Evolutionary conservation across 2,888 invertebrate species (phyloP).

Genomic region (Ischnura elegans): DNA sequence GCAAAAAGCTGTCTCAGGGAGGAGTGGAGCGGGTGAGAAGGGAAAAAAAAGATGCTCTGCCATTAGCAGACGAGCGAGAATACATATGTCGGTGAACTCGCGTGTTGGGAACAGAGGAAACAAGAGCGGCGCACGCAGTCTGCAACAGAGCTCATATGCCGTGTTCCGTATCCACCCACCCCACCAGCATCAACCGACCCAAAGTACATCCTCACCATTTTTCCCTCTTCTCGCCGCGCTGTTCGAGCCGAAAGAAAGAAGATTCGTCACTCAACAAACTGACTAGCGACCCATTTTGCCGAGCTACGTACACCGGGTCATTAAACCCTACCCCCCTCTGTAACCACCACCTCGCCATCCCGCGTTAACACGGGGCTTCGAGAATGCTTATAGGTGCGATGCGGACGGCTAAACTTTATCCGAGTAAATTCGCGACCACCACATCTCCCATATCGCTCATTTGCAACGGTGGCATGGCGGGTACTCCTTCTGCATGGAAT

Average conservation of each 20-base stretch:
- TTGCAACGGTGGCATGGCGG: neutral
- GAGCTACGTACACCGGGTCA: constrained; percentile 16
- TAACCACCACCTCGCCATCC: no score
- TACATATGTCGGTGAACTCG: constrained; percentile 31
- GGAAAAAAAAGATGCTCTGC: neutral
- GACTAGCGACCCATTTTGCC: neutral
- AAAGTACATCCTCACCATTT: no score
- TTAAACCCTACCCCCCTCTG: constrained; percentile 14
- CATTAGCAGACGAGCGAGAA: constrained; percentile 26
- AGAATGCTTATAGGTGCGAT: neutral
- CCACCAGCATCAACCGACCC: neutral
- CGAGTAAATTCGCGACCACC: neutral
- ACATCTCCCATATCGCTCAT: neutral
- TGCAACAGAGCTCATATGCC: neutral
- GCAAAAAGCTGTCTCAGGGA: no score
- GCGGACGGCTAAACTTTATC: neutral
- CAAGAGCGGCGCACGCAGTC: constrained; percentile 19
- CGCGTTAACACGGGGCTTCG: neutral
- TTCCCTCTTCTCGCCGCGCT: neutral
- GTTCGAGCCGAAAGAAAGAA: neutral
- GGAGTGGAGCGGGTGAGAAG: neutral
- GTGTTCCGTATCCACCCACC: neutral
- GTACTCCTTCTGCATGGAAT: neutral
- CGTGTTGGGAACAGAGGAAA: constrained; percentile 9
- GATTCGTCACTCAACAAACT: constrained; percentile 46